Conservation (phyloP, 2,888 invertebrate species). For the Notocelia uddmanniana region DNA sequence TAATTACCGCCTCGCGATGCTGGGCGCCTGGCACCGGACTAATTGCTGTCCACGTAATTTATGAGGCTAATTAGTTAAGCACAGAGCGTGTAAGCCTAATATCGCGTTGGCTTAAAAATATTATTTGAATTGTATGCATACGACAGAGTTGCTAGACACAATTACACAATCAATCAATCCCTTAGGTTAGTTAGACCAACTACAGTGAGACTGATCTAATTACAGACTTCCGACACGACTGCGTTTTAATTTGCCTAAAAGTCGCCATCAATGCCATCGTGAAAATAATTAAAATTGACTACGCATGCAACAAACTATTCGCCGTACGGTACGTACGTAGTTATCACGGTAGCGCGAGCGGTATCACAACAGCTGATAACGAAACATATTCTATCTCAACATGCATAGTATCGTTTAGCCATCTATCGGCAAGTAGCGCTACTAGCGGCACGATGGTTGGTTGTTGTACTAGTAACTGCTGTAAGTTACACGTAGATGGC, state of each 20-base stretch:
- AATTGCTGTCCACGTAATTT: conserved; percentile 54
- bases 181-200: no score
- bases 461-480: not conserved
- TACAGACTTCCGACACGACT: no score
- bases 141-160: not conserved
- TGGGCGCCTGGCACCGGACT: conserved; percentile 53
- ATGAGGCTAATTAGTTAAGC: conserved; percentile 41
- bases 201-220: no score
- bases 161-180: no score
- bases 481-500: conserved; percentile 56
- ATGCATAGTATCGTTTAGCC: conserved; percentile 35
- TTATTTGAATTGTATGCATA: not conserved
- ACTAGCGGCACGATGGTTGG: conserved; percentile 48
- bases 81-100: conserved; percentile 16
- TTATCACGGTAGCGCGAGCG: not conserved
- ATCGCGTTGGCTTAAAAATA: not conserved
- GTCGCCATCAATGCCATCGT: no score
- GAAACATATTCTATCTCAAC: not conserved
- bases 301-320: not conserved
- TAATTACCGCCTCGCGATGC: conserved; percentile 58
- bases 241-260: no score
- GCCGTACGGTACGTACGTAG: not conserved
- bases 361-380: conserved; percentile 7
- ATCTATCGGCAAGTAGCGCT: conserved; percentile 55
- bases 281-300: not conserved